These are phyloP conservation scores for Agrenia bidenticulata DNA, from an alignment of 2,888 invertebrate species.

Conservation along the genomic window DNA sequence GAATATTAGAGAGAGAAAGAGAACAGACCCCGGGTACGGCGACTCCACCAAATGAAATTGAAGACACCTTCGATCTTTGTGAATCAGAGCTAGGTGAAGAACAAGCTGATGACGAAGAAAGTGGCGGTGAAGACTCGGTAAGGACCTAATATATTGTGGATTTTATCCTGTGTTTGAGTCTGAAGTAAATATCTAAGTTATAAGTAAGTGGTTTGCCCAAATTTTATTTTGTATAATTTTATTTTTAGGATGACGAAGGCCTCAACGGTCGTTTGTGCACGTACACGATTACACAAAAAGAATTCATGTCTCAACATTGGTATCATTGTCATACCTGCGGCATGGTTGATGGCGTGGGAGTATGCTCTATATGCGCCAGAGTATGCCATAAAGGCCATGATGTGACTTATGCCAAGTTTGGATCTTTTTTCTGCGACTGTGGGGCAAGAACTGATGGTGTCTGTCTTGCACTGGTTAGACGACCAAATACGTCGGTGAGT, in stretches of 20 bases:
- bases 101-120: conserved; percentile 78
- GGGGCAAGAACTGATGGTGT: conserved; percentile 90
- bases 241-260: conserved; percentile 75
- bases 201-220: not conserved
- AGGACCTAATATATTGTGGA: conserved; percentile 40
- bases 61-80: conserved; percentile 55
- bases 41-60: conserved; percentile 50
- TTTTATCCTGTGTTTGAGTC: conserved; percentile 1
- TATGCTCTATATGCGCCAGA: conserved; percentile 94
- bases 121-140: conserved; percentile 82
- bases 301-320: conserved; percentile 97
- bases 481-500: conserved; percentile 30
- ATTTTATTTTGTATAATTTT: conserved; percentile 19
- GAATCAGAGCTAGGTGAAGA: conserved; percentile 88
- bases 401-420: conserved; percentile 94
- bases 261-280: conserved; percentile 91
- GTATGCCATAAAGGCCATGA: conserved; percentile 97
- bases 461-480: conserved; percentile 60
- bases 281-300: conserved; percentile 93
- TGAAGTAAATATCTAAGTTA: too few relatives aligned
- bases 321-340: conserved; percentile 99
- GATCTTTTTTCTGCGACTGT: conserved; percentile 99
- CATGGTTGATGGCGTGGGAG: conserved; percentile 95
- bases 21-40: conserved; percentile 49
- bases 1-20: conserved; percentile 33